Conservation (phyloP, 2,113 vertebrate genomes). For the Anguilla rostrata region DNA sequence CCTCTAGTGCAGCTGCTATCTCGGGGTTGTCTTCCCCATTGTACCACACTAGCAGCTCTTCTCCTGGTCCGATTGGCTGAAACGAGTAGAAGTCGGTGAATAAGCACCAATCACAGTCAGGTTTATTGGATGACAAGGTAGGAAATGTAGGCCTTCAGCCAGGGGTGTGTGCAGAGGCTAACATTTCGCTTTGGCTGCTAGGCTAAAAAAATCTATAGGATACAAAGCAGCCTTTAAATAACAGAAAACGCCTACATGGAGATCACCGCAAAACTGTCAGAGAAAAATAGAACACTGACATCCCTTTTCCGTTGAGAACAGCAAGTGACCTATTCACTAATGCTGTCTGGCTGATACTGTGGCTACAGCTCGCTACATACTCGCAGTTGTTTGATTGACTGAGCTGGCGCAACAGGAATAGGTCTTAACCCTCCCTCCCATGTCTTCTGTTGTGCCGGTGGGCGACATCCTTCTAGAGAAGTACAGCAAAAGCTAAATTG, state of each 20-base stretch:
- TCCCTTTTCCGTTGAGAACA: neutral
- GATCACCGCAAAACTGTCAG: neutral
- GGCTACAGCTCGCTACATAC: too few species aligned
- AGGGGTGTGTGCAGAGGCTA: constrained; percentile 32
- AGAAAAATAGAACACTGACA: neutral
- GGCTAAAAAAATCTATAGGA: neutral
- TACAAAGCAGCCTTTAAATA: neutral
- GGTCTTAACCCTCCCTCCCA: neutral
- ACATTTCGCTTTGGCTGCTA: neutral
- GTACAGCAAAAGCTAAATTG: neutral
- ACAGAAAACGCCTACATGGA: neutral
- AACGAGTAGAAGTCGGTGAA: constrained; percentile 57
- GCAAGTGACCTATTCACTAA: neutral
- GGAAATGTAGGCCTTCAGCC: constrained; percentile 41
- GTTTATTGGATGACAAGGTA: constrained; percentile 61
- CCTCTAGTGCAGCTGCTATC: constrained; percentile 77
- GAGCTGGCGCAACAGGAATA: neutral
- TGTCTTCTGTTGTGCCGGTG: neutral
- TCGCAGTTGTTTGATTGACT: neutral
- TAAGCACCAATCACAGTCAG: constrained; percentile 68
- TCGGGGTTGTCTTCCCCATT: constrained; percentile 77
- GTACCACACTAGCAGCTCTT: constrained; percentile 78
- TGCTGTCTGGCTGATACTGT: neutral
- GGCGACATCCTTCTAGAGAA: neutral
- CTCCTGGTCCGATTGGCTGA: constrained; percentile 77